Evolutionary conservation across 2,113 vertebrate species (phyloP), one percentile per base, ranked within the genome.

Genomic region (Grus americana): DNA sequence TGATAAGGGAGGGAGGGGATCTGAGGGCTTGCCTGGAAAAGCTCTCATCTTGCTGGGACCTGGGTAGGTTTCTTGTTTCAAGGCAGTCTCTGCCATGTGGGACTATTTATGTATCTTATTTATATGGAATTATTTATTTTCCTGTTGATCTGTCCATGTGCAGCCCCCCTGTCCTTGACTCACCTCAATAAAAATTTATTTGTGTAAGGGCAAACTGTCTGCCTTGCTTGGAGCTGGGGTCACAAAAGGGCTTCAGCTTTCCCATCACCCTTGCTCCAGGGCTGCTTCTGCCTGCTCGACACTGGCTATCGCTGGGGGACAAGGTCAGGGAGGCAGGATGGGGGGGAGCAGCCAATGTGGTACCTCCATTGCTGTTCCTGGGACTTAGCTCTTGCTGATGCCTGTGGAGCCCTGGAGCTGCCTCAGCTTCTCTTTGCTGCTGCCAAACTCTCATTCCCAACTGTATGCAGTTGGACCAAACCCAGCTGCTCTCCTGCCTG

Each of bases 81-180:
- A 89, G 87, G 93, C 95, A 95, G 76, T 74, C 47, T 96, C 58
- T 96, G 93, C 93, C 34, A 2, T 15, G 58, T 94, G 84, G 87
- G 71, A 90, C 71, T 97, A 97, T 97, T 97, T 97, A 97, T 97
- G 94, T 78, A 71, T 95, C 95, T 97, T 96, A 97, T 97, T 97
- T 97, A 97, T 97, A 97, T 96, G 93, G 92, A 93, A 70, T 96
- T 97, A 97, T 97, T 97, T 97, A 97, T 97, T 97, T 97, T 94
- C 84, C 40, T 93, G 49, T 96, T 79, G 66, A 66, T 89, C 52
- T 96, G 86, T 94, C 71, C 40, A n/a, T 23, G 87, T 97, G 92
- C 78, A 82, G 70, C 78, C 95, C 58, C 87, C 87, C 6, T 68
- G 30, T 90, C 52, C 85, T 38, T 66, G 70, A 88, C 34, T 94